These are phyloP conservation scores for Apoda limacodes DNA, from an alignment of 2,888 invertebrate species.

Conservation along the genomic window DNA sequence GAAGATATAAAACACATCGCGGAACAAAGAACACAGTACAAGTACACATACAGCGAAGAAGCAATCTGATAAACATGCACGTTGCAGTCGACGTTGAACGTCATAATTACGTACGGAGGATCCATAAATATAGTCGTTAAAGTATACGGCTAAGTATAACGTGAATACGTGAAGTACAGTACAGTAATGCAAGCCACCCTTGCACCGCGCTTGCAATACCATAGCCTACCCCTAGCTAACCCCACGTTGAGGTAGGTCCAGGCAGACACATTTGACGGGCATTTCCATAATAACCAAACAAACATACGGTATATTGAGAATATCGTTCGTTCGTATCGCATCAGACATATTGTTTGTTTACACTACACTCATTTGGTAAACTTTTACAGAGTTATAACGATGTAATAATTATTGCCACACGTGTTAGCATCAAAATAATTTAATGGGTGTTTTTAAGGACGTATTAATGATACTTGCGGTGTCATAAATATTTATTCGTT, in stretches of 20 bases:
- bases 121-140: conserved; percentile 49
- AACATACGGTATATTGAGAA: no score
- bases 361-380: no score
- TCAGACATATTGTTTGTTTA: no score
- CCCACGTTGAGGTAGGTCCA: conserved; percentile 56
- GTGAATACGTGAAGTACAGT: conserved; percentile 24
- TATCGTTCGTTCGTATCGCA: no score
- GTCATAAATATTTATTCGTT: no score
- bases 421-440: no score
- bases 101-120: conserved; percentile 51
- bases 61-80: not conserved
- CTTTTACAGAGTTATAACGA: no score
- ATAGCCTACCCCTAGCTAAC: conserved; percentile 61
- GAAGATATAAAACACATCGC: no score
- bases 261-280: conserved; percentile 53
- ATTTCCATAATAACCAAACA: conserved; percentile 57
- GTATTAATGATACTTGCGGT: no score
- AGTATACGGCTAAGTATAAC: conserved; percentile 30
- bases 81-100: conserved; percentile 4
- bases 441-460: no score
- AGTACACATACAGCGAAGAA: not conserved
- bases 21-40: no score
- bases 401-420: no score
- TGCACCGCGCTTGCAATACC: conserved; percentile 60
- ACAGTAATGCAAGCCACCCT: conserved; percentile 58